Base-by-base conservation (phyloP, 2,888 invertebrate species). In the Falcaria lacertinaria region DNA sequence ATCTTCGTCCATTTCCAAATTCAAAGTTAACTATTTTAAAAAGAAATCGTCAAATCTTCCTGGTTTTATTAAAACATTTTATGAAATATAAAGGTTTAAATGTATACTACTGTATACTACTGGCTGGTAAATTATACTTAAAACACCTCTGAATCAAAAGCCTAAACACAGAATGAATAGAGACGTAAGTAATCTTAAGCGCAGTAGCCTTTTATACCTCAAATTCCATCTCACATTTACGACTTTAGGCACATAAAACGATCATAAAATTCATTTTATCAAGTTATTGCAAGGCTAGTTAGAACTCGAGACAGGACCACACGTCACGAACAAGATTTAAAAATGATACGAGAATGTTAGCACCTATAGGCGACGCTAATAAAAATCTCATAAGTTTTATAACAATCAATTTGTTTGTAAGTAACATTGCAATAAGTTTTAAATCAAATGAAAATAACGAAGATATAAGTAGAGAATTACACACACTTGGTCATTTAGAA, bases 241-340 rank as follows among this genome's bases (percentile, higher is more conserved):
- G 68, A 50, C 22, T 14, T 25, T 14, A 25, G 22, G 37, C 50
- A 57, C 69, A 67, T 69, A 69, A 52, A 22, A 11, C 5, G 38
- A 35, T 47, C 48, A 55, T 66, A 65, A 67, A 69, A 61, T 41
- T 11, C 7, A 50, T 51, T 55, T 64, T 61, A 65, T 61, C 57
- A 41, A 37, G 8, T n/a, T 17, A 35, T 17, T 35, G 8, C 15
- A 22, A 22, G 15, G 8, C 14, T 25, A 14, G 15, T 37, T 37
- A 37, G 36, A 8, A 19, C 6, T 19, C 2, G 13, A 37, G 25
- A 8, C 22, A 15, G 14, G 14, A 37, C 8, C 11, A 8, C 16
- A 6, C n/a, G 19, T 35, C 35, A 35, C 13, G 19, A 13, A 17
- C 14, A 15, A 28, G 0, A 1, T 15, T 15, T 4, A 22, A 37